Conservation (phyloP, 2,797 vertebrate genomes). For the Cirrhinus mrigala region DNA sequence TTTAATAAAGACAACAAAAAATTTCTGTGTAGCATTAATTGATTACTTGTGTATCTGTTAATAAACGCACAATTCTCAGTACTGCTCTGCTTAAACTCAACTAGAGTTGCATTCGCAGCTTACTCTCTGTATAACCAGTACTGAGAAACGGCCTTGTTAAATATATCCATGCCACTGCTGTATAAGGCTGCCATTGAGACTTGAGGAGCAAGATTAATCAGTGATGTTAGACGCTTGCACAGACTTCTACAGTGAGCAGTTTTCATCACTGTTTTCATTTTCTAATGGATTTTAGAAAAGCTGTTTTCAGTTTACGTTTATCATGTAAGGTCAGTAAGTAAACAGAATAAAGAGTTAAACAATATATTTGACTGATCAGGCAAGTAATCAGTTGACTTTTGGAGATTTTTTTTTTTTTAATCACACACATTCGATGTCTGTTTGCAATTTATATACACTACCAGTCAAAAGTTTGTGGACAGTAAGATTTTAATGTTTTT, state of each 20-base stretch:
- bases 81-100: slow-evolving; percentile 1
- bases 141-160: background rate
- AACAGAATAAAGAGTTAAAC: background rate
- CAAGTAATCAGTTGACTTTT: background rate
- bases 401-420: background rate
- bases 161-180: background rate
- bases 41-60: slow-evolving; percentile 3
- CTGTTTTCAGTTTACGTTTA: background rate
- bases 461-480: no score
- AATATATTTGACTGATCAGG: background rate
- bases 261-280: background rate
- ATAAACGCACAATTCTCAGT: background rate
- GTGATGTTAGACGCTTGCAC: background rate
- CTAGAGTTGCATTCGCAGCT: background rate
- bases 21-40: background rate
- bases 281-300: background rate
- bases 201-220: background rate
- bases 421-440: background rate
- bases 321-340: background rate
- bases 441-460: background rate
- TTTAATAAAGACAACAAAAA: background rate
- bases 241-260: background rate
- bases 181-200: slow-evolving; percentile 1
- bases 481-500: no score
- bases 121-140: background rate